phyloP scores from a whole-genome alignment of 2,888 invertebrate species.

The Polydrusus cervinus region DNA sequence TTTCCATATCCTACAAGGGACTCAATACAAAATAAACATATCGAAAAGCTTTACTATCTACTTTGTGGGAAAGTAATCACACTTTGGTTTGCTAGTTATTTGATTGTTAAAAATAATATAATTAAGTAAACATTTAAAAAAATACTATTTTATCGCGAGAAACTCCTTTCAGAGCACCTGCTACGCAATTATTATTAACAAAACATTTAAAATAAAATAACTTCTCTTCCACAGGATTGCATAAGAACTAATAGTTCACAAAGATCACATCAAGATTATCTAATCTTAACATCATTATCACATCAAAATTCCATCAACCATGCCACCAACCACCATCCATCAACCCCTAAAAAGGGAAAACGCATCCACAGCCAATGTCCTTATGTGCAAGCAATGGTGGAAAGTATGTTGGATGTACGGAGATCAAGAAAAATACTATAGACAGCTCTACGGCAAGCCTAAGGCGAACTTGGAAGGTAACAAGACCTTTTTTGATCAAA shows the following conservation, averaged over 20 bases:
- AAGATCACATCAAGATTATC: not conserved
- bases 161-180: slow-evolving; percentile 13
- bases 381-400: slow-evolving; percentile 93
- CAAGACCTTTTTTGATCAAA: not conserved
- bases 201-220: not conserved
- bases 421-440: slow-evolving; percentile 88
- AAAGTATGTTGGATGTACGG: slow-evolving; percentile 92
- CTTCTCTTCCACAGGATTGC: slow-evolving; percentile 7
- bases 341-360: slow-evolving; percentile 66
- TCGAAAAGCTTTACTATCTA: too few relatives aligned
- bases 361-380: slow-evolving; percentile 78
- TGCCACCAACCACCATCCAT: slow-evolving; percentile 43
- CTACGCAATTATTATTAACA: not conserved
- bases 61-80: too few relatives aligned
- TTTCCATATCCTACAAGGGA: too few relatives aligned
- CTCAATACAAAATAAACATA: too few relatives aligned
- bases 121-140: too few relatives aligned
- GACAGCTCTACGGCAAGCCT: slow-evolving; percentile 81
- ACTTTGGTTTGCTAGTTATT: too few relatives aligned
- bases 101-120: too few relatives aligned
- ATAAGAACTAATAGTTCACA: not conserved
- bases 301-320: slow-evolving; percentile 4
- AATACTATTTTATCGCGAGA: too few relatives aligned
- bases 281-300: not conserved
- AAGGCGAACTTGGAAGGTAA: slow-evolving; percentile 19